Percentiles rank a stretch among this genome's conserved stretches.
phyloP scores from a whole-genome alignment of 2,113 vertebrate genomes.

The Oncorhynchus masou region DNA sequence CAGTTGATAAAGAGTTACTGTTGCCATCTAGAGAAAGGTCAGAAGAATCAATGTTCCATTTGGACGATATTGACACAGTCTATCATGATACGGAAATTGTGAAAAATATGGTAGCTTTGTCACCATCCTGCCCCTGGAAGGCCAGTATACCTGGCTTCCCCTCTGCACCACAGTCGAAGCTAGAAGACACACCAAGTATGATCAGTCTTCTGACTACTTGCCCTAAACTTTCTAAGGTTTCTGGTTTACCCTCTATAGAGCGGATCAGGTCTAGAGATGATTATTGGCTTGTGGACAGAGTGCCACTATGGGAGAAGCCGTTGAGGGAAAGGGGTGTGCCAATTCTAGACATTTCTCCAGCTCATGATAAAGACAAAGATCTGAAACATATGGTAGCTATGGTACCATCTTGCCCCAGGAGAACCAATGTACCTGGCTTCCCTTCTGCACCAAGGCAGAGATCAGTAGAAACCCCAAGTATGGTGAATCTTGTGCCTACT shows the following conservation, averaged over 20 bases:
- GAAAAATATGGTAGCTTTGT: neutral
- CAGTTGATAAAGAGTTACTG: neutral
- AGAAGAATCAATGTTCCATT: neutral
- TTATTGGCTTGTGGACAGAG: neutral
- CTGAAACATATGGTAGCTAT: slow-evolving; percentile 7
- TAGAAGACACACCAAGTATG: slow-evolving; percentile 17
- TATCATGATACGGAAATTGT: slow-evolving; percentile 1
- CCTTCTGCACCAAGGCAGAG: slow-evolving; percentile 12
- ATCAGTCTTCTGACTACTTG: slow-evolving; percentile 25
- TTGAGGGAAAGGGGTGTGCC: neutral
- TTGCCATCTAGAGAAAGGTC: slow-evolving; percentile 1
- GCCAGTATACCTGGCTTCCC: neutral
- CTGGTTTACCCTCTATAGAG: slow-evolving; percentile 38
- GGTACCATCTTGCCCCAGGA: slow-evolving; percentile 27
- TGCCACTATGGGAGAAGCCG: neutral
- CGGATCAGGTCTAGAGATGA: neutral
- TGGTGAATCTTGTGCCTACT: neutral
- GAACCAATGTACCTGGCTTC: slow-evolving; percentile 24
- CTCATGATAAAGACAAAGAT: neutral
- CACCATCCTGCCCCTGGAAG: neutral
- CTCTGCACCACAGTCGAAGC: neutral
- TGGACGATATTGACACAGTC: neutral
- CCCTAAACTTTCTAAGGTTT: slow-evolving; percentile 29
- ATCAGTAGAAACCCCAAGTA: neutral
- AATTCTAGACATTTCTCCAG: slow-evolving; percentile 2